Base-by-base conservation (phyloP, 2,888 invertebrate genomes). In the Ferrisia virgata region DNA sequence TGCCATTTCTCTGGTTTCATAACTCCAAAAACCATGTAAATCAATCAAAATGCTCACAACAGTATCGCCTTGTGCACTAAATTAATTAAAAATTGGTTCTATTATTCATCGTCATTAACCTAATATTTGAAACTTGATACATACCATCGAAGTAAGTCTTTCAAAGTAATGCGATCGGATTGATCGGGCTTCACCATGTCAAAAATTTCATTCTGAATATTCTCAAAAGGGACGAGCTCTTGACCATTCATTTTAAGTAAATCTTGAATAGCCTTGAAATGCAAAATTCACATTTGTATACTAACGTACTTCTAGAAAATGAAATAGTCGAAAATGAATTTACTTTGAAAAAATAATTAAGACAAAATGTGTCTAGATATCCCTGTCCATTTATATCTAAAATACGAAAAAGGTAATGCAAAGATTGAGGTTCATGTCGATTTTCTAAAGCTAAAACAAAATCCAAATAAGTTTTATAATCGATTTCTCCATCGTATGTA, bases 131-230 rank as follows among this genome's bases (percentile, higher is more conserved):
- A 47, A 53, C 33, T 33, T 47, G 28, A 40, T 39, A 86, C 87
- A 87, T 88, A 93, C 93, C 93, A 93, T 85, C 91, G 91, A 79
- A 96, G 91, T 83, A 98, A 91, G 90, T 98, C 98, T 87, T 93
- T 92, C 2, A 97, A 89, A 0, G 96, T 97, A 86, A 98, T 97
- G 88, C 92, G 92, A 11, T 92, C 90, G 0, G 96, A 94, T 89
- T 97, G 93, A 85, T 91, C 92, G 0, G 98, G 97, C 86, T 96
- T 94, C 0, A 98, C 96, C 98, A 99, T 98, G 90, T 98, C 98
- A 90, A 97, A 98, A 86, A 98, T 95, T 90, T 98, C 98, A 90
- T 98, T 97, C 89, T 97, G 97, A 0, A 98, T 95, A 89, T 98
- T 97, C 87, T 96, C 94, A 89, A 98, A 97, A 87, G 93, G 93